A percentile compares a stretch with the other conserved stretches of the same genome.
phyloP scores from a whole-genome alignment of 2,888 invertebrate species.

The Aquatica leii region DNA sequence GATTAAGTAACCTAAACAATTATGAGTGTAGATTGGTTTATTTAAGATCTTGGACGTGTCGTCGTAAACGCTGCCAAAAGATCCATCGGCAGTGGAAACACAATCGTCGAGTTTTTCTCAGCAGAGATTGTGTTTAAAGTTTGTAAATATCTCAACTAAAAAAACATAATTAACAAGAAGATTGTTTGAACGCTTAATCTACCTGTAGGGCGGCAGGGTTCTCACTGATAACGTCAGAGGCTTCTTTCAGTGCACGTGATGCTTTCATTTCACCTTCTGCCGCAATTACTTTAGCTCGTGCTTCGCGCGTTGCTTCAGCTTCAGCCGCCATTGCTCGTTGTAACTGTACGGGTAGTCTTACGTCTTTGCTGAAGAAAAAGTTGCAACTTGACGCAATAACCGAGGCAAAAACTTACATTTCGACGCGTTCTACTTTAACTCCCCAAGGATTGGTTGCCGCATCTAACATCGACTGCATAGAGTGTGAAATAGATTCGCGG shows the following conservation, averaged over 20 bases:
- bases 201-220: constrained; percentile 85
- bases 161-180: too few relatives aligned
- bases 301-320: constrained; percentile 82
- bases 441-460: constrained; percentile 93
- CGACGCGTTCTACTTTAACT: constrained; percentile 92
- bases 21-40: too few relatives aligned
- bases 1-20: too few relatives aligned
- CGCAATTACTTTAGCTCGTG: constrained; percentile 81
- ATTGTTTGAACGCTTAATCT: too few relatives aligned
- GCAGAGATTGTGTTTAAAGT: too few relatives aligned
- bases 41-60: too few relatives aligned
- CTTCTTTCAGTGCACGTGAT: constrained; percentile 85
- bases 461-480: constrained; percentile 87
- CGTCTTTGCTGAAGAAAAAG: constrained; percentile 73
- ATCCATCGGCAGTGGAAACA: too few relatives aligned
- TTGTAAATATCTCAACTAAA: too few relatives aligned
- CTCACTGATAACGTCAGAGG: constrained; percentile 83
- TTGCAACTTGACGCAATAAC: neutral
- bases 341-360: constrained; percentile 81
- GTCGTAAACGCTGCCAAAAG: too few relatives aligned
- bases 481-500: constrained; percentile 88
- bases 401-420: constrained; percentile 75
- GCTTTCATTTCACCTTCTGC: constrained; percentile 90
- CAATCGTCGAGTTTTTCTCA: too few relatives aligned
- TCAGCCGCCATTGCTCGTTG: constrained; percentile 89